Conservation (phyloP, 30 jellyfish, hydroid and myxozoan genomes). For the Catostylus mosaicus region DNA sequence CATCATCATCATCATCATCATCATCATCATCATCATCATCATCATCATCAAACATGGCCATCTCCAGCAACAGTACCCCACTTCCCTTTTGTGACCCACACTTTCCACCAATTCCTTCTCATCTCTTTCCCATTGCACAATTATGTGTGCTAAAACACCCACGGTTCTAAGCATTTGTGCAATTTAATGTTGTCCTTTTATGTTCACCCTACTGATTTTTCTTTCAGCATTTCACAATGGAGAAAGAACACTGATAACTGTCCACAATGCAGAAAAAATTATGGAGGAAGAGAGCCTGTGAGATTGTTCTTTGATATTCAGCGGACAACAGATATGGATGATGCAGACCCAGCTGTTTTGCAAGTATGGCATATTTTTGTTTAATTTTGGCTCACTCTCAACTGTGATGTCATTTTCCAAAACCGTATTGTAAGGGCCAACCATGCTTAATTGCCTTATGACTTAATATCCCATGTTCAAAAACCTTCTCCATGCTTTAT, state of each 20-base stretch:
- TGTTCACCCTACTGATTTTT: background rate
- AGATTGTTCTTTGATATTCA: slow-evolving; percentile 54
- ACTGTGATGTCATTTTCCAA: too few species aligned
- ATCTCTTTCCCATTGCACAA: background rate
- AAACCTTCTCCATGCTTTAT: too few species aligned
- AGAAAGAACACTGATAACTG: slow-evolving; percentile 56
- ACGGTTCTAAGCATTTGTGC: background rate
- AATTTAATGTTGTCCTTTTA: background rate
- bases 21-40: background rate
- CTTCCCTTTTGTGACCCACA: background rate
- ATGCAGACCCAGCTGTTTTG: background rate
- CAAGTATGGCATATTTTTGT: background rate
- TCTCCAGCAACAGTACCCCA: background rate
- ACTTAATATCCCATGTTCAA: too few species aligned
- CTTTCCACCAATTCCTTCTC: background rate
- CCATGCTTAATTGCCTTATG: too few species aligned
- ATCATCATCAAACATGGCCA: background rate
- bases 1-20: background rate
- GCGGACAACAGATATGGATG: background rate
- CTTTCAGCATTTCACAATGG: slow-evolving; percentile 74
- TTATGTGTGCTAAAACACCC: background rate
- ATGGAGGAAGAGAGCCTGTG: slow-evolving; percentile 54
- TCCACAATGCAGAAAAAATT: slow-evolving; percentile 77
- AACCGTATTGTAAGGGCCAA: too few species aligned
- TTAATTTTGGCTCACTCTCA: too few species aligned